phyloP scores from a whole-genome alignment of 1,140 invertebrate species.

The Musca vetustissima region DNA sequence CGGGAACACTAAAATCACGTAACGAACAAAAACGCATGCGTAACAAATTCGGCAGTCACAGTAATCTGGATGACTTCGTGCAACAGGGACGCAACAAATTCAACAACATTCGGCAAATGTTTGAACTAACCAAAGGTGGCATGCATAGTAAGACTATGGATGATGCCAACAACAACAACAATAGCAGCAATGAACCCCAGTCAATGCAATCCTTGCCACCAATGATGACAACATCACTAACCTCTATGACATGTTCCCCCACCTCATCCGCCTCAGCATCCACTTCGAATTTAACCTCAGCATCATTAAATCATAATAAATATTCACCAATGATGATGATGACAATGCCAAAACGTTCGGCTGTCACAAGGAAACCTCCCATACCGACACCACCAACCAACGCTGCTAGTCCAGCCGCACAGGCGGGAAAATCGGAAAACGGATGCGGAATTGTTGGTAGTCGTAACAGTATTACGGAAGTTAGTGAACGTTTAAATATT shows the following conservation, averaged over 20 bases:
- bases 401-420: constrained; percentile 9
- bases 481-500: constrained; percentile 28
- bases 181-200: constrained; percentile 12
- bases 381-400: constrained; percentile 13
- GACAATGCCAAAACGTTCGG: no score
- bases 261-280: constrained; percentile 28
- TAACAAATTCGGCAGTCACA: constrained; percentile 53
- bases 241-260: constrained; percentile 9
- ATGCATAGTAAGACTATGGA: background rate
- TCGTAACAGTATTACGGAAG: constrained; percentile 28
- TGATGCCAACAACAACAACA: background rate
- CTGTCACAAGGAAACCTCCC: background rate
- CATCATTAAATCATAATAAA: no score
- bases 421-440: background rate
- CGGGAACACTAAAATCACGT: constrained; percentile 51
- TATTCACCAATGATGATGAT: no score
- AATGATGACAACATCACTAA: constrained; percentile 34
- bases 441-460: constrained; percentile 28
- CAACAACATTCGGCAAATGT: constrained; percentile 54
- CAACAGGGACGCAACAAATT: constrained; percentile 46
- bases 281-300: background rate
- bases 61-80: constrained; percentile 36
- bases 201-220: constrained; percentile 26
- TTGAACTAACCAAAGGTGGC: constrained; percentile 39
- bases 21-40: constrained; percentile 50